A percentile compares a stretch with the other conserved stretches of the same genome.
phyloP scores from a whole-genome alignment of 2,888 invertebrate genomes.

The Homarus gammarus region DNA sequence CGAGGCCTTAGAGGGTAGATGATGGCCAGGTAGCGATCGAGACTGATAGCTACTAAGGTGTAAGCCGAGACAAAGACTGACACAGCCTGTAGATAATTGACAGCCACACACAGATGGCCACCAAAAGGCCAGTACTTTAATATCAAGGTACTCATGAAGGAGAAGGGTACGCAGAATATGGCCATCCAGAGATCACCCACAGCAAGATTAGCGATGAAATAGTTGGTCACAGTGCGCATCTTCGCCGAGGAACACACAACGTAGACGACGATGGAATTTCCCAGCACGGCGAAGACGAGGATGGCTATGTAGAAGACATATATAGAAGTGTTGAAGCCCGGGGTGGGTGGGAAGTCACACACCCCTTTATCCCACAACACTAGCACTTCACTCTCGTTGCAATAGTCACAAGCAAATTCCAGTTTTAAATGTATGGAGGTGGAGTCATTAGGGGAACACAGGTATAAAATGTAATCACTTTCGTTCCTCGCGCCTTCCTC shows the following conservation, averaged over 20 bases:
- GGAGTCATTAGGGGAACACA: constrained; percentile 4
- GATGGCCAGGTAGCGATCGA: constrained; percentile 93
- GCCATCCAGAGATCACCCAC: constrained; percentile 94
- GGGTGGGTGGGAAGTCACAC: constrained; percentile 51
- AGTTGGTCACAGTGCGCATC: constrained; percentile 95
- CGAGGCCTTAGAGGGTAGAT: constrained; percentile 92
- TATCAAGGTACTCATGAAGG: constrained; percentile 89
- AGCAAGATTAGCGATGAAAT: constrained; percentile 90
- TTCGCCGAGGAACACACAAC: constrained; percentile 90
- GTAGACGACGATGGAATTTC: constrained; percentile 86
- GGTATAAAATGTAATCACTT: not conserved
- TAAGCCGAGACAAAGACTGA: constrained; percentile 87
- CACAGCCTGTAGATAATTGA: constrained; percentile 84
- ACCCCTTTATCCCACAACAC: constrained; percentile 55
- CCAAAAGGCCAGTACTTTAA: constrained; percentile 94
- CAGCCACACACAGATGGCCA: constrained; percentile 87
- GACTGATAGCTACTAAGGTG: constrained; percentile 92
- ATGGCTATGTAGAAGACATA: constrained; percentile 80
- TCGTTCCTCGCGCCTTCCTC: not conserved
- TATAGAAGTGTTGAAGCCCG: constrained; percentile 78
- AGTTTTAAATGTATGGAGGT: not conserved
- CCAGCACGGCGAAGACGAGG: constrained; percentile 80
- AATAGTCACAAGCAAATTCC: constrained; percentile 44
- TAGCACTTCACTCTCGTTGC: constrained; percentile 22
- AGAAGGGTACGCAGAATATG: constrained; percentile 93